Base-by-base conservation (phyloP, 2,888 invertebrate genomes). In the Phalangium opilio region DNA sequence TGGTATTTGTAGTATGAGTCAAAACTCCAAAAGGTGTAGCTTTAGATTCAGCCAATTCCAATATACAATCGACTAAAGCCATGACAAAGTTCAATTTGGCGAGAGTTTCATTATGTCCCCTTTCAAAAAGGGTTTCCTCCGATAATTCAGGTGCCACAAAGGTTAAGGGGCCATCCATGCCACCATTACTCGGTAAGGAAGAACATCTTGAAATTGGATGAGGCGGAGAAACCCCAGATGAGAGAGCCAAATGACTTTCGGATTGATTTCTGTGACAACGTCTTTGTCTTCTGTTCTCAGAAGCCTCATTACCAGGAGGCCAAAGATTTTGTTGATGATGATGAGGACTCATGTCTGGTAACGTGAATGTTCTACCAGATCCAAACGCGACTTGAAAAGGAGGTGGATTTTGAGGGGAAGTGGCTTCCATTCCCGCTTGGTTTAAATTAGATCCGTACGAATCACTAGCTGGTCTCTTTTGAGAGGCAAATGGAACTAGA, bases 31-130 rank as follows among this genome's bases (percentile, higher is more conserved):
- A 15, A 38, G 38, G 7, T 14, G 38, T 38, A 17, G 8, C 38
- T 38, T 38, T 38, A 38, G 38, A 38, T 14, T 38, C 18, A 18
- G 38, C 38, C 15, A 38, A 18, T 38, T 38, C 38, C 2, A 38
- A 18, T 17, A 38, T 38, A 38, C 38, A 38, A 18, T 91, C 93
- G 55, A 90, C 90, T 55, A 98, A 72, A 53, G 93, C 90, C 61
- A 91, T 73, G 54, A 96, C 91, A 71, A 96, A 98, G 72, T 93
- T 89, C 58, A 98, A 73, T 70, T 96, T 96, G 17, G 91, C 90
- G 67, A 98, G 75, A 41, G 89, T 91, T 67, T 91, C 90, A 71
- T 90, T 91, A 71, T 95, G 93, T 69, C 90, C 90, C 64, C 84
- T 81, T 27, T 38, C 8, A 10, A 38, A 38, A 17, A 38, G 15